Evolutionary conservation across 35 echinoderm and acorn worm species (phyloP).

Genomic region (Diadema setosum): DNA sequence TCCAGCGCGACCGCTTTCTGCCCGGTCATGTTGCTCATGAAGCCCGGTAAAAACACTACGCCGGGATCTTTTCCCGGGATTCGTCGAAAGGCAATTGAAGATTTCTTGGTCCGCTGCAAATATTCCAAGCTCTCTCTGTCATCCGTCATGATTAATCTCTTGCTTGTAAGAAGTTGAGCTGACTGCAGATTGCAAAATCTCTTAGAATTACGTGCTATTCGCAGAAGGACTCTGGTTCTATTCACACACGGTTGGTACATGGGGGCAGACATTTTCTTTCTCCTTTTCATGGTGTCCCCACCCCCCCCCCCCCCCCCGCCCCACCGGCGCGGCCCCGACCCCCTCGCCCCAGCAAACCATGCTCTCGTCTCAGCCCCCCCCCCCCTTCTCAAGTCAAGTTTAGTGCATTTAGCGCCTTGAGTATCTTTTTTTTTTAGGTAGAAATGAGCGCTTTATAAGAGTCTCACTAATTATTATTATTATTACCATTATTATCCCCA

Average conservation of each 20-base stretch:
- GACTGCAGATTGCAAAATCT: not conserved
- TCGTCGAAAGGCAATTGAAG: conserved; percentile 36
- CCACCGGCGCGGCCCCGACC: no score
- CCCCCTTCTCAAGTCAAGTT: no score
- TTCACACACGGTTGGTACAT: not conserved
- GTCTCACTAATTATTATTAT: no score
- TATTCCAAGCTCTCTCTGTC: not conserved
- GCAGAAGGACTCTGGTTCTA: not conserved
- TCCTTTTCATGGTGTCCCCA: no score
- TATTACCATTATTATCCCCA: no score
- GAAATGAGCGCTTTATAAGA: no score
- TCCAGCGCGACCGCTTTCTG: conserved; percentile 56
- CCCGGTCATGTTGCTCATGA: conserved; percentile 79
- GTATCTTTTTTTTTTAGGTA: no score
- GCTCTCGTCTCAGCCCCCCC: no score
- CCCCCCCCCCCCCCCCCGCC: no score
- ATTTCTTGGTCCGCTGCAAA: not conserved
- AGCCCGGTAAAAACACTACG: conserved; percentile 62
- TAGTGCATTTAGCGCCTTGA: no score
- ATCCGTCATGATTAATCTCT: not conserved
- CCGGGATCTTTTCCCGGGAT: conserved; percentile 33
- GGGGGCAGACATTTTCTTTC: conserved; percentile 8
- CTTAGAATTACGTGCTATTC: not conserved
- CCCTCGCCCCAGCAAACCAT: no score
- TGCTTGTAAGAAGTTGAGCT: not conserved